Base-by-base conservation (phyloP, 2,113 vertebrate genomes). In the Triplophysa siluroides region DNA sequence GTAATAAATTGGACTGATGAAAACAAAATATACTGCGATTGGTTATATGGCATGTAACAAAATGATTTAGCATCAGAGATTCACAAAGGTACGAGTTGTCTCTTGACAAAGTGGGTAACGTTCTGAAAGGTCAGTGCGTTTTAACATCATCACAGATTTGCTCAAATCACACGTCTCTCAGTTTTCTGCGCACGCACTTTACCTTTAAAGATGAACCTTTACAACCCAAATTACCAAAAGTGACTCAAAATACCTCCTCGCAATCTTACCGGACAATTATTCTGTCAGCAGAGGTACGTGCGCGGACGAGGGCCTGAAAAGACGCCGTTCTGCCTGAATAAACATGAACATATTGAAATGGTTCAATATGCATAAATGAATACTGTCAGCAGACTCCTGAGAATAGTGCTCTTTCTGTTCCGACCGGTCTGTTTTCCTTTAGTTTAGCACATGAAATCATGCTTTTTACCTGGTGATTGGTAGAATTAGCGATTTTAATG, bases 351-450 rank as follows among this genome's bases (percentile, higher is more conserved):
- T 75, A 75, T 63, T 63, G 71, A 43, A 73, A 75, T 75, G 41
- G 38, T 75, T 75, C 23, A 62, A 62, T 73, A 72, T 72, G 52
- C 52, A 73, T 73, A 60, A 33, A 72, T 72, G 26, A 60, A 73
- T 73, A 63, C n/a, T 43, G 72, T 93, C 88, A 93, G 85, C 92
- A 92, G 9, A 93, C 90, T 0, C 92, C 91, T 2, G 92, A 93
- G 85, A 92, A 93, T 76, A 92, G 71, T 2, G 83, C 81, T 73
- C 61, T 78, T n/a, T 85, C 82, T 12, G 50, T 78, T 38, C 67
- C 50, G 0, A 43, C 6, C 1, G 24, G 8, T 45, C 62, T 72
- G 41, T 60, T 41, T 21, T 91, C 89, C 79, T 89, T 85, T 71
- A 88, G 19, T 60, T 52, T 64, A 18, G 10, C 78, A 45, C 69